Conservation (phyloP, 2,888 invertebrate species). For the Microdon myrmicae region DNA sequence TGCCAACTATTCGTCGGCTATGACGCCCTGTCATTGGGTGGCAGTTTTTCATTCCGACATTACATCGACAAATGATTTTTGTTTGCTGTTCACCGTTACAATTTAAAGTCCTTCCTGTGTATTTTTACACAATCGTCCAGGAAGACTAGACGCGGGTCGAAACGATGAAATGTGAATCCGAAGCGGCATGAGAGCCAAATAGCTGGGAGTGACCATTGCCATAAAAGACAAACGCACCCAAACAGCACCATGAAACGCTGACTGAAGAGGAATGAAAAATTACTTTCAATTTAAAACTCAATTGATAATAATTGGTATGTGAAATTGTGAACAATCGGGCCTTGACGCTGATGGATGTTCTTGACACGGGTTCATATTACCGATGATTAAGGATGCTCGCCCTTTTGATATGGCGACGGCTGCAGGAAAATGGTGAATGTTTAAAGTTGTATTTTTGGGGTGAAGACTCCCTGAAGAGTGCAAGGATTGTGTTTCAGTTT, state of each 20-base stretch:
- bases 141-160: background rate
- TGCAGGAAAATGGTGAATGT: slow-evolving; percentile 10
- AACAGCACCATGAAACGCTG: slow-evolving; percentile 28
- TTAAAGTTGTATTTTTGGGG: slow-evolving; percentile 21
- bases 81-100: slow-evolving; percentile 33
- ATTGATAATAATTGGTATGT: slow-evolving; percentile 54
- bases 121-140: slow-evolving; percentile 6
- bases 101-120: slow-evolving; percentile 27
- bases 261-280: slow-evolving; percentile 53
- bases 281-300: slow-evolving; percentile 55
- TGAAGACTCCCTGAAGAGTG: slow-evolving; percentile 15
- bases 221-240: slow-evolving; percentile 8
- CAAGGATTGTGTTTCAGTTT: slow-evolving; percentile 41
- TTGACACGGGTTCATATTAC: slow-evolving; percentile 58
- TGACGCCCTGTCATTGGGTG: slow-evolving; percentile 34
- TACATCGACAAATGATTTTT: slow-evolving; percentile 51
- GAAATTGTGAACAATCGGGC: slow-evolving; percentile 51
- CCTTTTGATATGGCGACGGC: slow-evolving; percentile 13
- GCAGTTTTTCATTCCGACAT: slow-evolving; percentile 48
- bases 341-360: slow-evolving; percentile 61
- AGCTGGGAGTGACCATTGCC: too few relatives aligned
- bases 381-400: slow-evolving; percentile 47
- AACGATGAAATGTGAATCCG: too few relatives aligned
- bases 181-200: too few relatives aligned
- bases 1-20: slow-evolving; percentile 11